Conservation (phyloP, 1,140 invertebrate species). For the Ostrea edulis region DNA sequence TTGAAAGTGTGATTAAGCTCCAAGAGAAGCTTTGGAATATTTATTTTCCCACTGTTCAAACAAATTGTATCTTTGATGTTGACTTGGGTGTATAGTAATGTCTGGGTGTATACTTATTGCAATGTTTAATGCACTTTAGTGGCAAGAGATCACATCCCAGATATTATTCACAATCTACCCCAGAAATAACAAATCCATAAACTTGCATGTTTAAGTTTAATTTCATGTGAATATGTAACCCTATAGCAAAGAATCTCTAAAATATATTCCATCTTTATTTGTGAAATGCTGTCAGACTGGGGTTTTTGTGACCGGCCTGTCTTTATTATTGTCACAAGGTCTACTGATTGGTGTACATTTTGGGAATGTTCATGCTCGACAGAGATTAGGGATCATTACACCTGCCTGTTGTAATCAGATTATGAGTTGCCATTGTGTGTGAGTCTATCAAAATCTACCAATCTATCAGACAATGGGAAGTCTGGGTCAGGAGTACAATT, state of each 20-base stretch:
- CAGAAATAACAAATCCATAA: neutral
- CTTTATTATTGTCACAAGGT: neutral
- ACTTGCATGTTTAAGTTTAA: neutral
- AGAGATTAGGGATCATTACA: constrained; percentile 7
- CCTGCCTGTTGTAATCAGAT: constrained; percentile 14
- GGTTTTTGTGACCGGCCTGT: neutral
- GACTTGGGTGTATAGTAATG: neutral
- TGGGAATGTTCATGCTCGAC: neutral
- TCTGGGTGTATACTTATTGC: neutral
- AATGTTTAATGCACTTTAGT: neutral
- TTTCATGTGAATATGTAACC: neutral
- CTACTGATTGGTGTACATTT: neutral
- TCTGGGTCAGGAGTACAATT: neutral
- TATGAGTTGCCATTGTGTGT: neutral
- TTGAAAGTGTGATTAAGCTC: neutral
- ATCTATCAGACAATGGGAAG: neutral
- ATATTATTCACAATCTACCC: neutral
- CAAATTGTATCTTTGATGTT: neutral
- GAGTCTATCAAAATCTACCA: neutral
- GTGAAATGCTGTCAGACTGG: neutral
- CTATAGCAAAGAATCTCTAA: no score
- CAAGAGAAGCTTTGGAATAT: neutral
- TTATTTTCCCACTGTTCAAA: constrained; percentile 18
- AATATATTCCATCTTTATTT: neutral
- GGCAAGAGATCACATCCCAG: neutral